Base-by-base conservation (phyloP, 53 echinoderm and acorn worm species). In the Henricia sp. region DNA sequence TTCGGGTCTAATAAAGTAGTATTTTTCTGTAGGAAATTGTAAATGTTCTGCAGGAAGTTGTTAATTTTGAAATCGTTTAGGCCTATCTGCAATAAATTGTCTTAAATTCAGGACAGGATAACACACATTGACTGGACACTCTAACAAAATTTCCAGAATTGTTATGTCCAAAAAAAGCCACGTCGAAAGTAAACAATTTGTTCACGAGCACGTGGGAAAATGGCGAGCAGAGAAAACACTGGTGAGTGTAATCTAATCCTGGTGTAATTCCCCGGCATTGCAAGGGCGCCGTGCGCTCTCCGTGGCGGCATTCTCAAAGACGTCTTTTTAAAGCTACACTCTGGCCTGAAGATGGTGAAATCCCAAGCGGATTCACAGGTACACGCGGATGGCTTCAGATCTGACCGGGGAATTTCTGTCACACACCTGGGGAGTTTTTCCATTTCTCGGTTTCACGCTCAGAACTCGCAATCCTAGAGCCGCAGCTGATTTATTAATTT, bases 301-400 rank as follows among this genome's bases (percentile, higher is more conserved):
- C n/a, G n/a, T 27, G 12, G 44, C n/a, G 46, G 70, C 70, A 70
- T 43, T 46, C 46, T 43, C 21, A n/a, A 44, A 43, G n/a, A 70
- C 42, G 70, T 46, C 42, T 70, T 27, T 11, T 70, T 70, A 27
- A 26, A 70, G 70, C 70, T 28, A 70, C 70, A 70, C 70, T 70
- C 33, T 24, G 20, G 64, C 50, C 80, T n/a, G n/a, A n/a, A n/a
- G n/a, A n/a, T n/a, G 80, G 80, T 80, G 80, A 64, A 80, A 80
- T 80, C 63, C 44, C 21, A 8, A 17, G 44, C 50, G 29, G 11
- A 30, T 35, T 80, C 50, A 32, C 63, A 80, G 24, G 80, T 63
- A n/a, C n/a, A n/a, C 8, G 46, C 62, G 59, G 77, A 58, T 41
- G n/a, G 3, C 77, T 44, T 42, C 50, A 34, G 32, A 80, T 12